Evolutionary conservation across 2,888 invertebrate genomes (phyloP).

Genomic region (Prosapia bicincta): DNA sequence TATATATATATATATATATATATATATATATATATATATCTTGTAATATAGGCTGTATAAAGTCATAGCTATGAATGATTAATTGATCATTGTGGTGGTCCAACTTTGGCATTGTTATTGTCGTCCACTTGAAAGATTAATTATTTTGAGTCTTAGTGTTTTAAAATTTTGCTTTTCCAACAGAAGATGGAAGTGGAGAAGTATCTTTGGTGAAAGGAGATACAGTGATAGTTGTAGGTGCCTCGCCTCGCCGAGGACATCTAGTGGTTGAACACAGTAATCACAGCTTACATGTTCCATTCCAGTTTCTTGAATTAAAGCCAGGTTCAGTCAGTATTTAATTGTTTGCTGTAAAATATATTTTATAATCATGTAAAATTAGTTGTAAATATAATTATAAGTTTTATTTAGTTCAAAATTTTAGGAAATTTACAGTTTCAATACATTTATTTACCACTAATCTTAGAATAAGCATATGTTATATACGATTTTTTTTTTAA

Average conservation of each 20-base stretch:
- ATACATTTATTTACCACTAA: background rate
- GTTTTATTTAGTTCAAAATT: background rate
- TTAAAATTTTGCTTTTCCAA: too few species aligned
- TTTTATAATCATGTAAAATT: background rate
- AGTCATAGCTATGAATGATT: too few species aligned
- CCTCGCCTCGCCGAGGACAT: conserved; percentile 81
- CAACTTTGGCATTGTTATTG: too few species aligned
- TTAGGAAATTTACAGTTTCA: too few species aligned
- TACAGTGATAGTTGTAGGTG: conserved; percentile 82
- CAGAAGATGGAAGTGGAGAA: conserved; percentile 52
- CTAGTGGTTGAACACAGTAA: conserved; percentile 80
- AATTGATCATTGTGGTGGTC: too few species aligned
- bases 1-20: too few species aligned
- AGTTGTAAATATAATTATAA: background rate
- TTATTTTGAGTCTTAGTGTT: too few species aligned
- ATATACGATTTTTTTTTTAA: background rate
- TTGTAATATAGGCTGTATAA: too few species aligned
- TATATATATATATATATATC: too few species aligned
- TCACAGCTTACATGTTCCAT: conserved; percentile 72
- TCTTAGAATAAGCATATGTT: background rate
- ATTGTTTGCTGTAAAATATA: too few species aligned
- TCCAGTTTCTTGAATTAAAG: conserved; percentile 76
- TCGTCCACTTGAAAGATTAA: too few species aligned
- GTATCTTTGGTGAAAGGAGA: conserved; percentile 75
- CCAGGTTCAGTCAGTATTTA: conserved; percentile 42